Evolutionary conservation across 2,888 invertebrate genomes (phyloP).

Genomic region (Palloptera scutellata): DNA sequence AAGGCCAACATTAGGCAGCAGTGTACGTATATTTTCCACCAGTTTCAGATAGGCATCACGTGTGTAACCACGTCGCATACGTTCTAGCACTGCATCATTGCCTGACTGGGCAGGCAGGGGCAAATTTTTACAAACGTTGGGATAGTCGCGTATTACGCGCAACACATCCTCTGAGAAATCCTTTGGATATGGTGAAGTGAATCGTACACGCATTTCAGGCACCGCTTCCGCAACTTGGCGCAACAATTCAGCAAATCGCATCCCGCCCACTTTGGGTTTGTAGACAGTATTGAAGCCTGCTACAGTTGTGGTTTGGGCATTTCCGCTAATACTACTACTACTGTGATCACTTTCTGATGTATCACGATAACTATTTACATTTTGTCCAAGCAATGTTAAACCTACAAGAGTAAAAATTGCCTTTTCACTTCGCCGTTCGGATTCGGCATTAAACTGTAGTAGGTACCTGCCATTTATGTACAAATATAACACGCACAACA

Average conservation of each 20-base stretch:
- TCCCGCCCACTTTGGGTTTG: constrained; percentile 82
- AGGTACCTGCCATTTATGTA: no score
- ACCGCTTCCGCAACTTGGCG: constrained; percentile 77
- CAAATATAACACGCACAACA: no score
- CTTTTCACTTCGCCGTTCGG: no score
- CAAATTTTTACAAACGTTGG: constrained; percentile 88
- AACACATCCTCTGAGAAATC: constrained; percentile 94
- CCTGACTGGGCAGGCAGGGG: constrained; percentile 97
- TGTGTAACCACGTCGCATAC: constrained; percentile 93
- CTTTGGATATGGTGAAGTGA: constrained; percentile 97
- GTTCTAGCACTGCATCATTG: constrained; percentile 76
- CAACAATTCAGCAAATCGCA: constrained; percentile 85
- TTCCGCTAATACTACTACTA: background rate
- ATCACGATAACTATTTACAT: constrained; percentile 96
- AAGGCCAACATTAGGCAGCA: constrained; percentile 77
- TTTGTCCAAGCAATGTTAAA: constrained; percentile 82
- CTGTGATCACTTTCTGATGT: constrained; percentile 48
- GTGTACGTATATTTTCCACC: constrained; percentile 71
- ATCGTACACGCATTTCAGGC: constrained; percentile 90
- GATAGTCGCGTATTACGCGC: constrained; percentile 75
- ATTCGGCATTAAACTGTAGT: no score
- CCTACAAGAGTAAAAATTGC: no score
- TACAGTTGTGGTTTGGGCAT: constrained; percentile 64
- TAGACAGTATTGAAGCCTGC: constrained; percentile 91
- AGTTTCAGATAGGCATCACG: constrained; percentile 76